Base-by-base conservation (phyloP, 2,797 vertebrate genomes). In the Muraenolepis orangiensis region DNA sequence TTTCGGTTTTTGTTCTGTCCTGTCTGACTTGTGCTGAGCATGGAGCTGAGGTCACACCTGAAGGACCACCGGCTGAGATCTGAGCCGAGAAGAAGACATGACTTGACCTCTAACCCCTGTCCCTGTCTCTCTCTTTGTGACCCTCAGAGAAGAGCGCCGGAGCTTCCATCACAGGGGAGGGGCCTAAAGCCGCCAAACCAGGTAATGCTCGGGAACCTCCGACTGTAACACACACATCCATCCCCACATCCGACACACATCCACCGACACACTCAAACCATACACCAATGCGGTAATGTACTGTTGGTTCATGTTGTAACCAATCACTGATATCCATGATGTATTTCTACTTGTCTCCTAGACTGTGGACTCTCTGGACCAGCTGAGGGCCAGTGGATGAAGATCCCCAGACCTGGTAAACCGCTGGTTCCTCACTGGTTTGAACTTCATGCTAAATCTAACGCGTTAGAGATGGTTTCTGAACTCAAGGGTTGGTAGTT, bases 361-460 rank as follows among this genome's bases (percentile, higher is more conserved):
- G 91, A 89, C 78, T 91, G 90, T 81, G 85, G 86, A 76, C 85
- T 83, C 64, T 87, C 87, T 32, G 87, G 87, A 82, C 23, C 81
- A 23, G 82, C 83, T 70, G 87, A 87, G 38, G 89, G 90, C 76
- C 91, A 92, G 28, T 91, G 92, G 90, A 87, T 92, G 83, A 91
- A 91, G 84, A 83, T 89, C 73, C 83, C 88, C 6, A 79, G 81
- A 85, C 82, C 89, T 68, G 90, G 91, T 92, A 87, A 86, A 76
- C 32, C 29, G 6, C n/a, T 6, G 67, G 6, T 51, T 31, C 42
- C 28, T 34, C 26, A 75, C 12, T 71, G 0, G 18, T 75, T 11
- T 64, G 29, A 46, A 30, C n/a, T 64, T 64, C 51, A 57, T n/a
- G 51, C 51, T 57, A 23, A 57, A 51, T 51, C 42, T 6, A 51